A percentile compares a stretch with the other conserved stretches of the same genome.
Evolutionary conservation across 2,797 vertebrate genomes (phyloP).

Genomic region (Malacoctenus gilli): DNA sequence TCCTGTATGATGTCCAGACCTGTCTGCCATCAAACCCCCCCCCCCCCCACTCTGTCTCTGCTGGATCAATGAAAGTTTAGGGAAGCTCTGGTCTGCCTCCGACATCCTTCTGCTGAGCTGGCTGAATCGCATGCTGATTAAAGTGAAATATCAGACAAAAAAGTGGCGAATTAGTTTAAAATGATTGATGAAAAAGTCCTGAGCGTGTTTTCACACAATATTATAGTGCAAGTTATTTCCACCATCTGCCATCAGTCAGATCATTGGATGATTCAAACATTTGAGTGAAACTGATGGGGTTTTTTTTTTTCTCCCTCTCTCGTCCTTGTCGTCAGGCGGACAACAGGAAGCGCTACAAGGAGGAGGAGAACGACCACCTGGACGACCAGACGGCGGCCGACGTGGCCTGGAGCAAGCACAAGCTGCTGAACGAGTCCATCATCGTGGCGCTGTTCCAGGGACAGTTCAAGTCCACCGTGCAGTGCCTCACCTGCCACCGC

Average conservation of each 20-base stretch:
- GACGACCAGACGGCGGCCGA: conserved; percentile 90
- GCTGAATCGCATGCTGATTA: conserved; percentile 50
- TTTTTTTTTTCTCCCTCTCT: not conserved
- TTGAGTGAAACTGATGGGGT: too few species aligned
- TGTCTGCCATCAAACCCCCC: conserved; percentile 41
- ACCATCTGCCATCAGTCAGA: too few species aligned
- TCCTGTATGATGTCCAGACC: conserved; percentile 63
- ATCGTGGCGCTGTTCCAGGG: conserved; percentile 97
- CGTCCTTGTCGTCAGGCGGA: conserved; percentile 83
- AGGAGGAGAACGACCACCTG: conserved; percentile 93
- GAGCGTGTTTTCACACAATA: too few species aligned
- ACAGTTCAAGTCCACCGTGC: conserved; percentile 97
- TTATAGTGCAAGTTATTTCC: too few species aligned
- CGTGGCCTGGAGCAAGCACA: conserved; percentile 95
- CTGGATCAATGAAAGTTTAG: conserved; percentile 39
- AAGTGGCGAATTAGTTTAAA: too few species aligned
- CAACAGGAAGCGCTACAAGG: conserved; percentile 94
- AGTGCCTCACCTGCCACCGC: conserved; percentile 94
- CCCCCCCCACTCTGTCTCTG: conserved; percentile 32
- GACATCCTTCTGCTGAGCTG: conserved; percentile 29
- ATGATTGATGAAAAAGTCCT: too few species aligned
- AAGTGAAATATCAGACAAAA: conserved; percentile 2
- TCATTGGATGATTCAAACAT: too few species aligned
- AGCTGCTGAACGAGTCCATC: conserved; percentile 94
- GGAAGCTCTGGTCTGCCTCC: conserved; percentile 26